Percentiles rank a stretch among this genome's conserved stretches.
Evolutionary conservation across 1,140 invertebrate species (phyloP).

Genomic region (Listronotus oregonensis): DNA sequence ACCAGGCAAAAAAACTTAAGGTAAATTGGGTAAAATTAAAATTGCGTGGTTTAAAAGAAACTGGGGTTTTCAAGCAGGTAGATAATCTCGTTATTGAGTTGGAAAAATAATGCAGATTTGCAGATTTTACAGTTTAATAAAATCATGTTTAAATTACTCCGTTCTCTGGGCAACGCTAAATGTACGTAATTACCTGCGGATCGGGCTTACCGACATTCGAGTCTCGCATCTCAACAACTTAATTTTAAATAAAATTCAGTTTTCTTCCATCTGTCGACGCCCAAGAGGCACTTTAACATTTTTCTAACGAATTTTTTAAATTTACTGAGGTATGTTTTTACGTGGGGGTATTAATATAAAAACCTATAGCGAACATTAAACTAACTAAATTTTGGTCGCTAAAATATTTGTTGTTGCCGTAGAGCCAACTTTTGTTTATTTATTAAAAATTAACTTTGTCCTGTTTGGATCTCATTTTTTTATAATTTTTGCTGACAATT

Average conservation of each 20-base stretch:
- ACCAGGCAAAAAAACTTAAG: slow-evolving; percentile 22
- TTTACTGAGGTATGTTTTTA: too few species aligned
- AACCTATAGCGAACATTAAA: too few species aligned
- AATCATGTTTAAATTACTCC: slow-evolving; percentile 45
- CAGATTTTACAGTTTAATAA: slow-evolving; percentile 47
- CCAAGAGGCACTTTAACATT: slow-evolving; percentile 13
- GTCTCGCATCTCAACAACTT: slow-evolving; percentile 18
- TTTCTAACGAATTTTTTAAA: slow-evolving; percentile 9
- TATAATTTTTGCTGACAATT: too few species aligned
- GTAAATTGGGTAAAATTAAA: slow-evolving; percentile 36
- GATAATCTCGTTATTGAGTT: slow-evolving; percentile 44
- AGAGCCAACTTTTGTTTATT: too few species aligned
- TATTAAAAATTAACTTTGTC: too few species aligned
- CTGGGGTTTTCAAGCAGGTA: slow-evolving; percentile 31
- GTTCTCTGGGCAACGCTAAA: slow-evolving; percentile 22
- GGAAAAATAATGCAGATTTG: slow-evolving; percentile 45
- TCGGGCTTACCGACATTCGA: slow-evolving; percentile 24
- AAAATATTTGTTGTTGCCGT: too few species aligned
- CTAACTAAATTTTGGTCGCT: too few species aligned
- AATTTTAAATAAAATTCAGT: slow-evolving; percentile 28
- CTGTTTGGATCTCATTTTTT: too few species aligned
- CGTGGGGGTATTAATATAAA: too few species aligned
- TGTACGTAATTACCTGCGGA: slow-evolving; percentile 32
- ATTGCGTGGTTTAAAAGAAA: slow-evolving; percentile 35
- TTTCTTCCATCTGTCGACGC: slow-evolving; percentile 27